Conservation (phyloP, 2,113 vertebrate species). For the Malurus alboscapulatus region DNA sequence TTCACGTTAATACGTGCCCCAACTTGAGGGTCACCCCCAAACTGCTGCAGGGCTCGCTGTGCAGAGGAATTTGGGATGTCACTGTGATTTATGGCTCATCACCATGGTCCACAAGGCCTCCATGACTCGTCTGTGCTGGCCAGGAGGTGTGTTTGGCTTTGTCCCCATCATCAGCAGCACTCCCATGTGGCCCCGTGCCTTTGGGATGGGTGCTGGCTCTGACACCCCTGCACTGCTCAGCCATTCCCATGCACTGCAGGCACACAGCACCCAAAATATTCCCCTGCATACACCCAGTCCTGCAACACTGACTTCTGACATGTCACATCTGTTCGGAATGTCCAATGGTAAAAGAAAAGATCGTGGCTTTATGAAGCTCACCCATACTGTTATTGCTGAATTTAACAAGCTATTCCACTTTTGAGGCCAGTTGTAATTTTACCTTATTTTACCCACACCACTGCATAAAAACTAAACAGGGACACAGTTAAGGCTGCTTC, state of each 20-base stretch:
- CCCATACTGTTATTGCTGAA: neutral
- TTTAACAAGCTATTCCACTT: neutral
- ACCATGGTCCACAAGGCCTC: constrained; percentile 45
- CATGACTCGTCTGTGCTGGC: constrained; percentile 37
- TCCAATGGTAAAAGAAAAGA: neutral
- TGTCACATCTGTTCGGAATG: neutral
- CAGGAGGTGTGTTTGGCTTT: constrained; percentile 37
- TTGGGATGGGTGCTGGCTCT: neutral
- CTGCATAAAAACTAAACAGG: neutral
- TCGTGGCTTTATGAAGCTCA: neutral
- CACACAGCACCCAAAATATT: neutral
- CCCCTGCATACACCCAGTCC: neutral
- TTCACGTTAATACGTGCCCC: constrained; percentile 8
- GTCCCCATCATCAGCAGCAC: constrained; percentile 49
- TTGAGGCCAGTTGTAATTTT: neutral
- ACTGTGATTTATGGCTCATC: constrained; percentile 55
- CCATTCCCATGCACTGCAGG: neutral
- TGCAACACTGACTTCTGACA: neutral
- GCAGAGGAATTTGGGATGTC: constrained; percentile 39
- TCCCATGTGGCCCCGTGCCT: neutral
- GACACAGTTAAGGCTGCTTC: neutral
- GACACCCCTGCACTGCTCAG: neutral
- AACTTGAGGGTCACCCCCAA: neutral
- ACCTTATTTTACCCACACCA: neutral
- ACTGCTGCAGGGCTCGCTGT: neutral